These are phyloP conservation scores for Drosophila fulvimacula DNA, from an alignment of 2,888 invertebrate species.

Conservation along the genomic window DNA sequence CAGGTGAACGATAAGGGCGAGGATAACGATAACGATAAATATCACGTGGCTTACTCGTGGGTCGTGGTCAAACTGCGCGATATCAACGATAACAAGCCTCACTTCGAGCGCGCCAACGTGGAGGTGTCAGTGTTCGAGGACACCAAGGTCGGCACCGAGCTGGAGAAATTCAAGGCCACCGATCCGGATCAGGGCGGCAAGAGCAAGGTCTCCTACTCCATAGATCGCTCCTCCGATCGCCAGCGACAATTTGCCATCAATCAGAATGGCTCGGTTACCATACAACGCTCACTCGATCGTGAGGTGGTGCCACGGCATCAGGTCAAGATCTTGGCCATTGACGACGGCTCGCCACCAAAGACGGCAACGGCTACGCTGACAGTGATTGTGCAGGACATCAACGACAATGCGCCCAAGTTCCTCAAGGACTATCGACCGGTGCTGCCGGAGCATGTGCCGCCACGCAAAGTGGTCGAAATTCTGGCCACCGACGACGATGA, in stretches of 20 bases:
- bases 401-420: slow-evolving; percentile 97
- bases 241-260: slow-evolving; percentile 97
- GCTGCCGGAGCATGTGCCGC: slow-evolving; percentile 95
- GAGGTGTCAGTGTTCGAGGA: slow-evolving; percentile 96
- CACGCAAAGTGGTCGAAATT: slow-evolving; percentile 96
- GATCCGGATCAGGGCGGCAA: slow-evolving; percentile 98
- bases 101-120: slow-evolving; percentile 96
- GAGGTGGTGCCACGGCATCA: slow-evolving; percentile 98
- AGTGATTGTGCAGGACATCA: slow-evolving; percentile 97
- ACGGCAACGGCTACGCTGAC: slow-evolving; percentile 97
- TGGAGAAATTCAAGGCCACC: slow-evolving; percentile 97
- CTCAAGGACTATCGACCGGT: slow-evolving; percentile 96
- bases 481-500: slow-evolving; percentile 97
- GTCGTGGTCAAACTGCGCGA: slow-evolving; percentile 96
- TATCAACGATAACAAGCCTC: slow-evolving; percentile 98
- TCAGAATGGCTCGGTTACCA: slow-evolving; percentile 97
- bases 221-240: slow-evolving; percentile 95
- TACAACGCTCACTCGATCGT: slow-evolving; percentile 95
- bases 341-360: slow-evolving; percentile 96
- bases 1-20: slow-evolving; percentile 97
- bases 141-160: slow-evolving; percentile 94
- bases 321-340: slow-evolving; percentile 97
- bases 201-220: slow-evolving; percentile 95
- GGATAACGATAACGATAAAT: slow-evolving; percentile 98
- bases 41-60: slow-evolving; percentile 98